Base-by-base conservation (phyloP, 2,888 invertebrate genomes). In the Pollenia angustigena region DNA sequence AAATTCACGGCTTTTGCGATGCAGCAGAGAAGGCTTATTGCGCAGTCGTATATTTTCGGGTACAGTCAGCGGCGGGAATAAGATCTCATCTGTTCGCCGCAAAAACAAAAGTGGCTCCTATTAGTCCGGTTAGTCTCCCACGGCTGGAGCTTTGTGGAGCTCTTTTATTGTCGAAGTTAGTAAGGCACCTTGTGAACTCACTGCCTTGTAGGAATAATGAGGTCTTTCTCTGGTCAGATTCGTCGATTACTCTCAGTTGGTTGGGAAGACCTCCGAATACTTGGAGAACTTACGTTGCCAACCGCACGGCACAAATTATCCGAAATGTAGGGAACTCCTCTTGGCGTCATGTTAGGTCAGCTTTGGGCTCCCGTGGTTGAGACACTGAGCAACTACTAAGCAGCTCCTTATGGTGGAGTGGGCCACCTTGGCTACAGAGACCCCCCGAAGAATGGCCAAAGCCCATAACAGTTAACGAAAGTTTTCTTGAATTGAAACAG, bases 41-140 rank as follows among this genome's bases (percentile, higher is more conserved):
- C 14, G 88, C 84, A 12, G 68, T 48, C 0, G 10, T 88, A 0
- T 85, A 82, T 40, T n/a, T 81, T 1, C 60, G 88, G 14, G 46
- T 40, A 18, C 18, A 10, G 14, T n/a, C 7, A 10, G 11, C 9
- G 14, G 32, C 16, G 52, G 46, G 32, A 0, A 32, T 83, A 11
- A 16, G n/a, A 1, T 58, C 69, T 0, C 78, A 79, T 40, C 50
- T 87, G 0, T 12, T 88, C 1, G 75, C 71, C 4, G 69, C 88
- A 14, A 89, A 89, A 71, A n/a, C n/a, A 2, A 89, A 85, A 32
- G 85, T 88, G 7, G 86, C 87, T 4, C 89, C 88, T 1, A 60
- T 88, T 2, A 54, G 85, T 0, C 58, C 85, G n/a, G 23, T 88
- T 7, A 78, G 78, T 16, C 42, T 88, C 0, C 85, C 88, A 7